Percentiles rank a stretch among this genome's conserved stretches.
phyloP scores from a whole-genome alignment of 2,113 vertebrate species.

The Lanius ludovicianus region DNA sequence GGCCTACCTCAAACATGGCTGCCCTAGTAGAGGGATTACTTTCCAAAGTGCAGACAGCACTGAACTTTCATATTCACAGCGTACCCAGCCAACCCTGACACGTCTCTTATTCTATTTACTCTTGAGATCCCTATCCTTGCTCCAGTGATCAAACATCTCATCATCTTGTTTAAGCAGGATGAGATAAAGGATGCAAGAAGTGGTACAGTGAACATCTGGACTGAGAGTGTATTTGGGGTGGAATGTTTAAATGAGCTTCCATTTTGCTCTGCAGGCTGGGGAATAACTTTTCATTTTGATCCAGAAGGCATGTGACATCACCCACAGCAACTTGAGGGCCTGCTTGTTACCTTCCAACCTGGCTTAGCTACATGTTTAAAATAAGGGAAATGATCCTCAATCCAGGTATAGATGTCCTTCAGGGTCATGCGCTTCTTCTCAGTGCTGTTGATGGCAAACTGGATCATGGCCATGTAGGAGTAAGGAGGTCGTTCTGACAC shows the following conservation, averaged over 20 bases:
- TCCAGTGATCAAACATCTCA: neutral
- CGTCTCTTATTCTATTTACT: neutral
- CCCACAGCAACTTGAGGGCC: neutral
- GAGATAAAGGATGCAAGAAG: neutral
- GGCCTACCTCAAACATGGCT: neutral
- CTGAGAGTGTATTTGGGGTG: neutral
- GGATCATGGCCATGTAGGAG: conserved; percentile 98
- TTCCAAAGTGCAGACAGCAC: neutral
- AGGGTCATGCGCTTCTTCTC: conserved; percentile 88
- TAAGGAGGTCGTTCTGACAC: conserved; percentile 87
- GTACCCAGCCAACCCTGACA: neutral
- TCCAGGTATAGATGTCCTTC: conserved; percentile 96
- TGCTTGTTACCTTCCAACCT: conserved; percentile 90
- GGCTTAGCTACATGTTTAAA: conserved; percentile 92
- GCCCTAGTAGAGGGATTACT: neutral
- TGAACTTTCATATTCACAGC: neutral
- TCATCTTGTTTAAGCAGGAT: neutral
- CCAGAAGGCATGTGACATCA: neutral
- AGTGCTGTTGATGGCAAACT: conserved; percentile 96
- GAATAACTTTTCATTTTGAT: neutral
- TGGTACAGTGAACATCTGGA: neutral
- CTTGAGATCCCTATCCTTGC: neutral
- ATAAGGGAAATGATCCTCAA: conserved; percentile 93
- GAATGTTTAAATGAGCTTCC: neutral
- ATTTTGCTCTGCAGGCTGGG: neutral